Conservation (phyloP, 2,888 invertebrate species). For the Helleia helle region DNA sequence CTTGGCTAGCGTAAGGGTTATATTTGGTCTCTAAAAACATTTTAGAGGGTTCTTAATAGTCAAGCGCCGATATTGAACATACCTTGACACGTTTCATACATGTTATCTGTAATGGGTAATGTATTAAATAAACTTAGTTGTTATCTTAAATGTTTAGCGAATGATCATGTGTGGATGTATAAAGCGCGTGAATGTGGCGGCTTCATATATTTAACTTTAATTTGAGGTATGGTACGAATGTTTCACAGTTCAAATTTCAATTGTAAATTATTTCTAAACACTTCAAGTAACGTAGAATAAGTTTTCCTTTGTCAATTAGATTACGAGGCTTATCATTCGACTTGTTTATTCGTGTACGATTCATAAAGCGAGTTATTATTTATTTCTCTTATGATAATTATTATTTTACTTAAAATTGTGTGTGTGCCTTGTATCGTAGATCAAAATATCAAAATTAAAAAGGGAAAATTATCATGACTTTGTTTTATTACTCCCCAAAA, state of each 20-base stretch:
- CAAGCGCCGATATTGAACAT: slow-evolving; percentile 49
- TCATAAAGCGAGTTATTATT: slow-evolving; percentile 63
- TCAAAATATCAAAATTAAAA: slow-evolving; percentile 76
- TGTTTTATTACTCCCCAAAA: slow-evolving; percentile 35
- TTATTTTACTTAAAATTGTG: slow-evolving; percentile 75
- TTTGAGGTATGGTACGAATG: slow-evolving; percentile 30
- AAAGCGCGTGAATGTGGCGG: slow-evolving; percentile 62
- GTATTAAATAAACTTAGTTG: slow-evolving; percentile 65
- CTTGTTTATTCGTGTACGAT: slow-evolving; percentile 40
- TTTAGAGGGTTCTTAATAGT: slow-evolving; percentile 32
- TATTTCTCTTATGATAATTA: slow-evolving; percentile 53
- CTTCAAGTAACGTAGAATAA: slow-evolving; percentile 32
- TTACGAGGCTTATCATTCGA: slow-evolving; percentile 32
- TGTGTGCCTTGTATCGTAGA: slow-evolving; percentile 82
- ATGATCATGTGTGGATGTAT: slow-evolving; percentile 63
- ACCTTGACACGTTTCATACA: slow-evolving; percentile 50
- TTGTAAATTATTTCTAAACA: slow-evolving; percentile 21
- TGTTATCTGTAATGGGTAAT: slow-evolving; percentile 63
- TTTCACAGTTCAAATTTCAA: slow-evolving; percentile 22
- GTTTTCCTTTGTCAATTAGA: slow-evolving; percentile 45
- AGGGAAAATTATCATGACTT: slow-evolving; percentile 67
- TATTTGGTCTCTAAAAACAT: neutral
- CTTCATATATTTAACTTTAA: slow-evolving; percentile 50
- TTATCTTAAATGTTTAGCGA: slow-evolving; percentile 73
- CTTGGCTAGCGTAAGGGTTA: slow-evolving; percentile 35